phyloP scores from a whole-genome alignment of 2,113 vertebrate species.

The Cynocephalus volans region DNA sequence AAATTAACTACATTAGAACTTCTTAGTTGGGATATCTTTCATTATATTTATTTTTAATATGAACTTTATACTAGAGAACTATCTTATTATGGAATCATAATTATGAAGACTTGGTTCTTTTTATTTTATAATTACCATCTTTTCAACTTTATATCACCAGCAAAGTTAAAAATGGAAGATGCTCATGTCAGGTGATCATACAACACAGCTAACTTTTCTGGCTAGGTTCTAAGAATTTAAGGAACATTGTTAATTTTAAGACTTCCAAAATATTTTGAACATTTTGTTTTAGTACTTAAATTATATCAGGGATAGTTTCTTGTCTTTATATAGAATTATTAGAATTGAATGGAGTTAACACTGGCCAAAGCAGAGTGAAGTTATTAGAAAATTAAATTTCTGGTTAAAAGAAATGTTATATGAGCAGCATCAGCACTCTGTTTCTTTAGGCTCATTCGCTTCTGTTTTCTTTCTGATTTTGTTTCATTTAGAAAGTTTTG shows the following conservation, averaged over 20 bases:
- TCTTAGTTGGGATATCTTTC: not conserved
- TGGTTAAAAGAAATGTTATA: not conserved
- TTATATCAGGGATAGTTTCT: not conserved
- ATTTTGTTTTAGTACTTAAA: constrained; percentile 52
- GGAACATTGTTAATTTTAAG: constrained; percentile 8
- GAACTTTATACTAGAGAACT: not conserved
- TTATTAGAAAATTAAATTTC: constrained; percentile 36
- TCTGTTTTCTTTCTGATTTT: constrained; percentile 56
- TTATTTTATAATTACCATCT: not conserved
- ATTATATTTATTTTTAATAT: not conserved
- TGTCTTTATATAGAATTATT: not conserved
- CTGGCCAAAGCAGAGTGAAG: not conserved
- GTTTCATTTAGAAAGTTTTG: not conserved
- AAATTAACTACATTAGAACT: not conserved
- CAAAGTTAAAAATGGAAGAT: not conserved
- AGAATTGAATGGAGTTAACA: not conserved
- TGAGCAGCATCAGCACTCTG: not conserved
- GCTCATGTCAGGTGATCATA: not conserved
- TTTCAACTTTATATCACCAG: not conserved
- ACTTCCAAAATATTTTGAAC: constrained; percentile 36
- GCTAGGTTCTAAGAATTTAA: constrained; percentile 10
- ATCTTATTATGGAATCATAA: not conserved
- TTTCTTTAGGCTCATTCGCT: constrained; percentile 5
- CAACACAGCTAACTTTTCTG: not conserved
- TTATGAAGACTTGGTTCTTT: constrained; percentile 1